Evolutionary conservation across 2,888 invertebrate genomes (phyloP), one percentile per base, ranked within the genome.

Genomic region (Criorhina ranunculi): DNA sequence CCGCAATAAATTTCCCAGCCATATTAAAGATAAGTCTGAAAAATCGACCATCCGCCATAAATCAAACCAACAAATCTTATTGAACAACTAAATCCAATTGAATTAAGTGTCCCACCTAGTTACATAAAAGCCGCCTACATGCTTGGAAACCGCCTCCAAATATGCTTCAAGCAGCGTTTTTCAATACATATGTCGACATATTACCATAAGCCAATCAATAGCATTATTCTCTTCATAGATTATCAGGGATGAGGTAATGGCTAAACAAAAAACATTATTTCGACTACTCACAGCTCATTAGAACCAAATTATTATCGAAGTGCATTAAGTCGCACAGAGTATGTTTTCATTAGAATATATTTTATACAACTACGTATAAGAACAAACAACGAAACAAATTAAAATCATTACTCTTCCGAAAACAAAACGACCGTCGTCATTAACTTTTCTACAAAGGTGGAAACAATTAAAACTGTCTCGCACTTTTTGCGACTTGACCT

Each of bases 381-480:
- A 4, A 29, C 12, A 12, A 44, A 62, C 15, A 64, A 46, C 33
- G 11, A 24, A 31, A 46, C n/a, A 62, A 33, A 44, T 8, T 11
- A 33, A 29, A 31, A 59, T 42, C 29, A 37, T 42, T n/a, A 42
- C 29, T 59, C 35, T 12, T 40, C 35, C 24, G 19, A 12, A 37
- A 42, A 59, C 24, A 44, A 24, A 29, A 42, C 12, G 11, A 17
- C 31, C 24, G 24, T 3, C 44, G 29, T 44, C 42, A 9, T 51
- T 51, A 51, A 51, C 51, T 51, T 51, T 31, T 60, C 15, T 44
- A 44, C 40, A 60, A 62, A 62, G 46, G 62, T 62, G 62, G 33
- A 46, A 46, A 44, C 46, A 12, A 64, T 51, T 64, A 64, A 64
- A 64, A 64, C 37, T 37, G 64, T 64, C 49, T 49, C 64, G 64